A percentile compares a stretch with the other conserved stretches of the same genome.
phyloP scores from a whole-genome alignment of 2,797 vertebrate genomes.

The Tapirus indicus region DNA sequence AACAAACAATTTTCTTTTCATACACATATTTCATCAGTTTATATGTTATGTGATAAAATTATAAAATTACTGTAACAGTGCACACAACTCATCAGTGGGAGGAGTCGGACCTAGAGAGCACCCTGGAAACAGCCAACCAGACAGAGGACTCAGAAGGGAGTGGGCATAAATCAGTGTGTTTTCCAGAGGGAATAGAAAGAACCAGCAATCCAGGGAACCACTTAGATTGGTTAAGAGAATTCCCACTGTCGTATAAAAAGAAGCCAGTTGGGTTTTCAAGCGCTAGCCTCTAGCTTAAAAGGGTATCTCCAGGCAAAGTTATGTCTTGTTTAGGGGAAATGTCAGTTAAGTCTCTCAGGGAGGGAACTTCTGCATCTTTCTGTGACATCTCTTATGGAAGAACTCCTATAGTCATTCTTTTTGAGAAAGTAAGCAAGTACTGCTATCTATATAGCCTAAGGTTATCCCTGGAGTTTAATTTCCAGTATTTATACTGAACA shows the following conservation, averaged over 20 bases:
- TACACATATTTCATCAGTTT: not conserved
- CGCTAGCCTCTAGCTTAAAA: constrained; percentile 16
- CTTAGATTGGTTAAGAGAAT: not conserved
- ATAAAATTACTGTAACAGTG: not conserved
- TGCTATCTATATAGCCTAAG: not conserved
- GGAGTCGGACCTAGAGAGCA: not conserved
- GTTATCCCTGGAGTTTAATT: not conserved
- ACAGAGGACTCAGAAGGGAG: not conserved
- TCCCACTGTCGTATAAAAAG: not conserved
- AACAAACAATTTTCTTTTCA: not conserved
- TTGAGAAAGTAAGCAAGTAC: not conserved
- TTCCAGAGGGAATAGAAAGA: not conserved
- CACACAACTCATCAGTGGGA: not conserved
- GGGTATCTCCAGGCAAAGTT: constrained; percentile 11
- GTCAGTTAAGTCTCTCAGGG: not conserved
- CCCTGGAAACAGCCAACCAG: not conserved
- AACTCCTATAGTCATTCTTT: not conserved
- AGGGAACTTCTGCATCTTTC: not conserved
- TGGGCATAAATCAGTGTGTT: not conserved
- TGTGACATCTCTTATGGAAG: not conserved
- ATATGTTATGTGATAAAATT: not conserved
- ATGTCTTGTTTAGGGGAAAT: constrained; percentile 7
- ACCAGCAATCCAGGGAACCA: not conserved
- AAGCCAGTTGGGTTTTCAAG: not conserved
- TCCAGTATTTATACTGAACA: constrained; percentile 5